These are phyloP conservation scores for Rhynchonycteris naso DNA, from an alignment of 2,797 vertebrate species.

Conservation along the genomic window DNA sequence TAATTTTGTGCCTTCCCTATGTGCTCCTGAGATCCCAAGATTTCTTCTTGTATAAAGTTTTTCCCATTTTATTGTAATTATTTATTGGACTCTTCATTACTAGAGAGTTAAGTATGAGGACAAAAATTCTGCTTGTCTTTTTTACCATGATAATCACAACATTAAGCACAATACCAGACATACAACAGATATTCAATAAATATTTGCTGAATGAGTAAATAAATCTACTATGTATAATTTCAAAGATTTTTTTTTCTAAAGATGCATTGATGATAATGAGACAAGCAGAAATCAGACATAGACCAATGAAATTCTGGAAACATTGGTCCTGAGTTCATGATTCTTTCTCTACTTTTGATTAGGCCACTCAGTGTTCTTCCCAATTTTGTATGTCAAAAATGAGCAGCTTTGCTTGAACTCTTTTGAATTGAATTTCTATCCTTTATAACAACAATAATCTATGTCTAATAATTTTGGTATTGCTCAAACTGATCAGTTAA, in stretches of 20 bases:
- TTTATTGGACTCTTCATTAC: neutral
- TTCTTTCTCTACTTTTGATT: conserved; percentile 35
- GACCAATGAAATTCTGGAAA: neutral
- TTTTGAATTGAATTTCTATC: neutral
- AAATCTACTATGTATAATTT: neutral
- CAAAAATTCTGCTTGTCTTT: neutral
- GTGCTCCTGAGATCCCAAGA: neutral
- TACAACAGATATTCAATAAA: neutral
- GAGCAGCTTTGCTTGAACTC: neutral
- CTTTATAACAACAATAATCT: neutral
- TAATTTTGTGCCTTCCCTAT: neutral
- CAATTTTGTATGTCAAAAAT: neutral
- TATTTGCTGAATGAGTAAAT: neutral
- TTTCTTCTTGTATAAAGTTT: neutral
- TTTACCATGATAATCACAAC: neutral
- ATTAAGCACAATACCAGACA: neutral
- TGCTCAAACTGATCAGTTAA: neutral
- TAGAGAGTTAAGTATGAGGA: neutral
- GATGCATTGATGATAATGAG: neutral
- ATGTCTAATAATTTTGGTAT: neutral
- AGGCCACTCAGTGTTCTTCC: neutral
- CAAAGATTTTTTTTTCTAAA: neutral
- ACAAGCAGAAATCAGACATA: neutral
- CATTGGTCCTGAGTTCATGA: neutral
- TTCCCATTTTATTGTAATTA: neutral